phyloP scores from a whole-genome alignment of 2,888 invertebrate genomes.

The Ochropleura leucogaster region DNA sequence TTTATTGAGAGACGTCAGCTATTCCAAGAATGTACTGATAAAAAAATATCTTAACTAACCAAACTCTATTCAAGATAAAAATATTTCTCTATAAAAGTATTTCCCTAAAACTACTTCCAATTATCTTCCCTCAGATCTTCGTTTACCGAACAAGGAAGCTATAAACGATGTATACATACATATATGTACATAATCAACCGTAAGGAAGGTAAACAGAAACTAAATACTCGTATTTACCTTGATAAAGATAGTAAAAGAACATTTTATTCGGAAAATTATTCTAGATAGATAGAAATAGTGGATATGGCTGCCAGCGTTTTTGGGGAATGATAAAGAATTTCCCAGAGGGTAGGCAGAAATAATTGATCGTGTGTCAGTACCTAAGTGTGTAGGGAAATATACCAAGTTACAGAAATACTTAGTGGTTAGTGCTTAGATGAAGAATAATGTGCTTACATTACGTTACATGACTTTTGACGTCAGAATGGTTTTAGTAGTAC shows the following conservation, averaged over 20 bases:
- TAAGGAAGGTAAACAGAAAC: slow-evolving; percentile 27
- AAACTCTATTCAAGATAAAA: not conserved
- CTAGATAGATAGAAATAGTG: slow-evolving; percentile 25
- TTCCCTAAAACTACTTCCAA: slow-evolving; percentile 7
- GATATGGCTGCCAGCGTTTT: slow-evolving; percentile 15
- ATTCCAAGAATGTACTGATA: not conserved
- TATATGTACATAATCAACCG: slow-evolving; percentile 6
- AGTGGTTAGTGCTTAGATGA: slow-evolving; percentile 8
- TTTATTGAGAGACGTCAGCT: too few species aligned
- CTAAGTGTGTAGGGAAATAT: slow-evolving; percentile 33
- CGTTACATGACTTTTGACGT: not conserved
- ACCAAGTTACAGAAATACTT: slow-evolving; percentile 29
- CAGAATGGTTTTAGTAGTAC: not conserved
- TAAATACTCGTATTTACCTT: slow-evolving; percentile 34
- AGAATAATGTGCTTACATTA: not conserved
- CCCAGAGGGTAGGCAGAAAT: slow-evolving; percentile 37
- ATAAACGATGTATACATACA: slow-evolving; percentile 13
- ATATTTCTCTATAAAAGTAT: not conserved
- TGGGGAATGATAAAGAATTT: slow-evolving; percentile 13
- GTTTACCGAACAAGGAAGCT: slow-evolving; percentile 21
- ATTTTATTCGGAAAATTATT: slow-evolving; percentile 31
- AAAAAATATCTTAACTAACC: not conserved
- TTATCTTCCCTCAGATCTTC: slow-evolving; percentile 14
- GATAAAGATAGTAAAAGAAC: slow-evolving; percentile 20
- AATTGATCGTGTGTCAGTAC: slow-evolving; percentile 56